These are phyloP conservation scores for Trypoxylon attenuatum DNA, from an alignment of 2,888 invertebrate species.

Conservation along the genomic window DNA sequence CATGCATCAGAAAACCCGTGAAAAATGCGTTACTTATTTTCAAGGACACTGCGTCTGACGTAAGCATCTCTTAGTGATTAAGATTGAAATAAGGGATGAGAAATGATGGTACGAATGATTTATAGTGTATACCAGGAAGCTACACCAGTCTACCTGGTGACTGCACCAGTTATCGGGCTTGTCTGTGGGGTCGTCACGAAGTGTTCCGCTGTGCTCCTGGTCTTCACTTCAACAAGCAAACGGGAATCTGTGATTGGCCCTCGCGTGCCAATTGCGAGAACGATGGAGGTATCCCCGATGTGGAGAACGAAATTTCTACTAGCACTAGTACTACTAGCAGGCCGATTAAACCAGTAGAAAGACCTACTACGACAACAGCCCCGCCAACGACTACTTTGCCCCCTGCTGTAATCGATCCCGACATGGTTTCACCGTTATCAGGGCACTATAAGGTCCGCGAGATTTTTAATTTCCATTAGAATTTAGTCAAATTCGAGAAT, in stretches of 20 bases:
- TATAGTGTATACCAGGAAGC: conserved; percentile 64
- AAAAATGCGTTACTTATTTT: conserved; percentile 35
- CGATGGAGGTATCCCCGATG: neutral
- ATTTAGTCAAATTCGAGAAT: too few species aligned
- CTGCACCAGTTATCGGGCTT: conserved; percentile 85
- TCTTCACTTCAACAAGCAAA: conserved; percentile 82
- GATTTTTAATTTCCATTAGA: too few species aligned
- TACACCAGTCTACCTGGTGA: conserved; percentile 77
- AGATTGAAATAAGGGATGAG: too few species aligned
- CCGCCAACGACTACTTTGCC: conserved; percentile 66
- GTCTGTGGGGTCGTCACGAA: conserved; percentile 86
- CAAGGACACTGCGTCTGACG: conserved; percentile 17
- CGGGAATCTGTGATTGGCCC: conserved; percentile 86
- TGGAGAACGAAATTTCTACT: neutral
- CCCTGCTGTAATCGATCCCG: conserved; percentile 70
- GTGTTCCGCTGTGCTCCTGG: conserved; percentile 85
- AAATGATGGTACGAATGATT: neutral
- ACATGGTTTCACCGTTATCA: conserved; percentile 75
- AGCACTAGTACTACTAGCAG: neutral
- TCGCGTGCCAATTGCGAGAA: conserved; percentile 78
- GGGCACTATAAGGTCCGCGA: conserved; percentile 80
- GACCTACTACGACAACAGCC: conserved; percentile 38
- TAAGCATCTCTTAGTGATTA: conserved; percentile 2
- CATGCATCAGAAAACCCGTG: conserved; percentile 56
- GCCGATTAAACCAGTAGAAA: neutral